These are phyloP conservation scores for Caenorhabditis panamensis DNA, from an alignment of 2,888 invertebrate genomes.

Conservation along the genomic window DNA sequence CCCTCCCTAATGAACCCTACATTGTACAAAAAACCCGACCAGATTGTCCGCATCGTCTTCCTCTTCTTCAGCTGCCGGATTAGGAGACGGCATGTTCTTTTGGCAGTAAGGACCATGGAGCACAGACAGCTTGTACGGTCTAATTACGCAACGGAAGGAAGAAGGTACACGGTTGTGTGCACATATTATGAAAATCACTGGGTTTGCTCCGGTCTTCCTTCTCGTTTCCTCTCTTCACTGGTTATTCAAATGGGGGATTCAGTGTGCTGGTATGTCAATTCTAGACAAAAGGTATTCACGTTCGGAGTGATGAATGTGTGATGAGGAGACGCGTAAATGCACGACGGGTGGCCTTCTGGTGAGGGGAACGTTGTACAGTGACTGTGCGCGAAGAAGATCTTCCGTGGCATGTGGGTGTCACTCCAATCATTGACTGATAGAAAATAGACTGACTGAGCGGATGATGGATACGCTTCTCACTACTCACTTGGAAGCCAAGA, in stretches of 20 bases:
- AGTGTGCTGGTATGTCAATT: constrained; percentile 31
- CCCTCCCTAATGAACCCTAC: constrained; percentile 47
- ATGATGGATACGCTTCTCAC: constrained; percentile 51
- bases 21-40: constrained; percentile 27
- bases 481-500: not conserved
- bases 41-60: constrained; percentile 29
- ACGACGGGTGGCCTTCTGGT: constrained; percentile 42
- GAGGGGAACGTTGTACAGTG: constrained; percentile 52
- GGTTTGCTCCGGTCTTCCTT: not conserved
- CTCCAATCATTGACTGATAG: constrained; percentile 46
- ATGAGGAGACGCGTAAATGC: constrained; percentile 22
- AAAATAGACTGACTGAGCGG: constrained; percentile 52
- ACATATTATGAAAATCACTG: constrained; percentile 27
- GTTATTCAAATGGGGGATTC: not conserved
- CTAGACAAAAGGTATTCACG: constrained; percentile 31
- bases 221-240: not conserved
- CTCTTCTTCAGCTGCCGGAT: constrained; percentile 36
- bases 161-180: constrained; percentile 21
- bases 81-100: constrained; percentile 47
- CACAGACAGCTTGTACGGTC: constrained; percentile 33
- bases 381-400: constrained; percentile 47
- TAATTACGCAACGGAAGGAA: constrained; percentile 52
- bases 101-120: constrained; percentile 24
- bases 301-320: constrained; percentile 39
- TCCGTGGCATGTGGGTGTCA: constrained; percentile 42